These are phyloP conservation scores for Glandiceps talaboti DNA, from an alignment of 53 echinoderm and acorn worm genomes.

Conservation along the genomic window DNA sequence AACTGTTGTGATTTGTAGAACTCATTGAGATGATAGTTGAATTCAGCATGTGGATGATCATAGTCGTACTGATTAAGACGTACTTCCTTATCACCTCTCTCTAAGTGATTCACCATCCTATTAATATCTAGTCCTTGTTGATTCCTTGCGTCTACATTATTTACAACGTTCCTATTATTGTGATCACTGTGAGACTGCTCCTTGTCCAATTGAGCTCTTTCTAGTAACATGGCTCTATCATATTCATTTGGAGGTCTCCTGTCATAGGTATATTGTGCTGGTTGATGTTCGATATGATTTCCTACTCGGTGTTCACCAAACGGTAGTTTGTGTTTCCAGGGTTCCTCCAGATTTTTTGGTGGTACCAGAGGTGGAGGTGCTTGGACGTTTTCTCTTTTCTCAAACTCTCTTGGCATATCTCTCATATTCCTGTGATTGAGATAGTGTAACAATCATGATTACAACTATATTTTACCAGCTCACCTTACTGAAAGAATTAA, in stretches of 20 bases:
- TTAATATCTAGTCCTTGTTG: slow-evolving; percentile 10
- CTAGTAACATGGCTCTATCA: slow-evolving; percentile 17
- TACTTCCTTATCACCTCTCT: slow-evolving; percentile 5
- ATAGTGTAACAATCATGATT: no score
- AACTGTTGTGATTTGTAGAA: slow-evolving; percentile 77
- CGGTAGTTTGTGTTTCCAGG: slow-evolving; percentile 37
- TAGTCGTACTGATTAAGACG: slow-evolving; percentile 40
- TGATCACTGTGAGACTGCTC: slow-evolving; percentile 8
- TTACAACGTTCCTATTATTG: background rate
- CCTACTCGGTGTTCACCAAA: slow-evolving; percentile 57
- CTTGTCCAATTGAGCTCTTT: slow-evolving; percentile 34
- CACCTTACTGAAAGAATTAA: no score
- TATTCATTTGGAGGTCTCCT: slow-evolving; percentile 10
- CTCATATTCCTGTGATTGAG: background rate
- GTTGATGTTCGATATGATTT: slow-evolving; percentile 26
- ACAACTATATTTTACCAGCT: no score
- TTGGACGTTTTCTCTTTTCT: slow-evolving; percentile 2
- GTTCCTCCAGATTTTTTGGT: slow-evolving; percentile 40
- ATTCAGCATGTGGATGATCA: slow-evolving; percentile 40
- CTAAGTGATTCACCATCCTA: slow-evolving; percentile 1
- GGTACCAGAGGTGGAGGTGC: slow-evolving; percentile 33
- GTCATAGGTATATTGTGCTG: slow-evolving; percentile 54
- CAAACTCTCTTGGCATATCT: slow-evolving; percentile 27
- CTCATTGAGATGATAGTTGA: slow-evolving; percentile 61
- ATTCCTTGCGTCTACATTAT: background rate